Evolutionary conservation across 2,113 vertebrate species (phyloP).

Genomic region (Eudorcas thomsonii): DNA sequence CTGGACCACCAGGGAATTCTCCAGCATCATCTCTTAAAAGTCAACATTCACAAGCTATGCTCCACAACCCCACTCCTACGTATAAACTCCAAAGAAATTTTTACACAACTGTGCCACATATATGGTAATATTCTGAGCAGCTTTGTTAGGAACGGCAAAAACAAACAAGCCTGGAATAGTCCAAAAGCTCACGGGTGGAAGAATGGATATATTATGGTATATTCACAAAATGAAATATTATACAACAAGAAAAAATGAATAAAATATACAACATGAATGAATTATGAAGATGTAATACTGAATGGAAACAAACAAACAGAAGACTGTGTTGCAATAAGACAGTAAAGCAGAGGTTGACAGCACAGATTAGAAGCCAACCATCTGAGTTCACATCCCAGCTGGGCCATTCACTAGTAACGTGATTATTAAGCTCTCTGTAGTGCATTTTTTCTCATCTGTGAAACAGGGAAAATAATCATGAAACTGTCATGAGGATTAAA

Average conservation of each 20-base stretch:
- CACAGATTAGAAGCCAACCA: background rate
- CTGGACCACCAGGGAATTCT: background rate
- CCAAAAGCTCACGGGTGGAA: background rate
- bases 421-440: background rate
- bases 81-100: background rate
- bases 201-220: background rate
- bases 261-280: background rate
- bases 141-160: background rate
- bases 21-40: background rate
- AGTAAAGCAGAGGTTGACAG: background rate
- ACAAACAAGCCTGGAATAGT: background rate
- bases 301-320: background rate
- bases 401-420: background rate
- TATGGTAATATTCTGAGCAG: background rate
- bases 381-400: background rate
- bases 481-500: background rate
- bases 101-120: background rate
- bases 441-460: background rate
- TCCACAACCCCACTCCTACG: background rate
- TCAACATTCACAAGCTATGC: background rate
- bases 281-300: background rate
- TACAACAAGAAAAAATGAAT: background rate
- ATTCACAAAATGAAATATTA: background rate
- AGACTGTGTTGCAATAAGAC: background rate
- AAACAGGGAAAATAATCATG: background rate